These are phyloP conservation scores for Charadrius vociferus DNA, from an alignment of 2,113 vertebrate species.

Conservation along the genomic window DNA sequence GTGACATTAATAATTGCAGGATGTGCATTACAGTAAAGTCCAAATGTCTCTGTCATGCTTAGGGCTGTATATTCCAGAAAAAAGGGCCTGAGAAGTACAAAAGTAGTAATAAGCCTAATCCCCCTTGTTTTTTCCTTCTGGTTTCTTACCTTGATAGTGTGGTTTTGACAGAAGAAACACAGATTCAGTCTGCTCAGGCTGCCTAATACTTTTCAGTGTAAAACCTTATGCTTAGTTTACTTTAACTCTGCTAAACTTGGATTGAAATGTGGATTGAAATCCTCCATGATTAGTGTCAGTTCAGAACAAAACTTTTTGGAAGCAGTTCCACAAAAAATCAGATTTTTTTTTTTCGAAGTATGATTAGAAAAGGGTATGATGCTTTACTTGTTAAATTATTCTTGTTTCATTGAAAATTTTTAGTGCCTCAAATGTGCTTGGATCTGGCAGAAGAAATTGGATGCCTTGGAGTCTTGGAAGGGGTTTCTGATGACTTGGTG, in stretches of 20 bases:
- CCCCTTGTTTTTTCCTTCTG: rapidly evolving
- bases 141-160: background rate
- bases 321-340: background rate
- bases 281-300: background rate
- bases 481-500: background rate
- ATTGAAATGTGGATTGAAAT: background rate
- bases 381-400: background rate
- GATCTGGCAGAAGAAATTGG: background rate
- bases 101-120: background rate
- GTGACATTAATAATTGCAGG: background rate
- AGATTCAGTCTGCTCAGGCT: background rate
- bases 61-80: background rate
- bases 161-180: background rate
- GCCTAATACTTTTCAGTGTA: background rate
- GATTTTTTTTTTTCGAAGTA: too few relatives aligned
- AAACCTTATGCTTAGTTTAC: rapidly evolving
- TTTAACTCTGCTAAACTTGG: background rate
- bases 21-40: background rate
- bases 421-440: background rate
- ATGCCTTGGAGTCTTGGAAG: background rate
- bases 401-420: background rate
- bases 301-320: background rate
- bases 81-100: background rate
- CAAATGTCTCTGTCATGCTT: background rate
- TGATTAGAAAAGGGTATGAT: background rate